Evolutionary conservation across 2,113 vertebrate genomes (phyloP).

Genomic region (Thinocorus orbignyianus): DNA sequence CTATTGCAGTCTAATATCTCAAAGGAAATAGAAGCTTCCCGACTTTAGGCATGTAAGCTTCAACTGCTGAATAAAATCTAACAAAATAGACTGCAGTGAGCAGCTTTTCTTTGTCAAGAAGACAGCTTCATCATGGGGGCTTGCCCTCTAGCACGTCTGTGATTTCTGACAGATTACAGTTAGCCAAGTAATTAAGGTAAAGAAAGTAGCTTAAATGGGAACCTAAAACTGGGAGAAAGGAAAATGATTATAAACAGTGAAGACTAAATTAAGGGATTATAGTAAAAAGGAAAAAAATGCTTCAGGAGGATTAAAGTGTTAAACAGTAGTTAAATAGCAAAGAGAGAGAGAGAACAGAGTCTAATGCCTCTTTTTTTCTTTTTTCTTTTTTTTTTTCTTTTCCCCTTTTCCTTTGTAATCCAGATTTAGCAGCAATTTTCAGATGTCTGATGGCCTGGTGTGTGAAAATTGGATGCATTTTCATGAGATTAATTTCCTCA

Average conservation of each 20-base stretch:
- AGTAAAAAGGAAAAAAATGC: background rate
- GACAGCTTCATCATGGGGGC: background rate
- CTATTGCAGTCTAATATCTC: background rate
- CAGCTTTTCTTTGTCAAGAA: background rate
- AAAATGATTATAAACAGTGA: slow-evolving; percentile 5
- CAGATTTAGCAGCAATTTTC: slow-evolving; percentile 21
- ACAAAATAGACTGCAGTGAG: background rate
- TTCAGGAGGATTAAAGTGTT: slow-evolving; percentile 43
- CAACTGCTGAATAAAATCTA: background rate
- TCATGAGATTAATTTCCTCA: slow-evolving; percentile 15
- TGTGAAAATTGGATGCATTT: slow-evolving; percentile 19
- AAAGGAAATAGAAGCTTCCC: background rate
- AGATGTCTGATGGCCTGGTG: background rate
- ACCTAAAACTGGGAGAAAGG: slow-evolving; percentile 4
- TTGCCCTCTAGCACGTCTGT: background rate
- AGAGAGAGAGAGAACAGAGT: background rate
- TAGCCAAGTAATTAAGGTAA: slow-evolving; percentile 24
- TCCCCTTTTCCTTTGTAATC: background rate
- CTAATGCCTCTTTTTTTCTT: background rate
- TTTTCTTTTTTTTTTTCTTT: background rate
- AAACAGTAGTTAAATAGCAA: slow-evolving; percentile 31
- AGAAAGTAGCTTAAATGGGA: slow-evolving; percentile 31
- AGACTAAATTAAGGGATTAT: slow-evolving; percentile 7
- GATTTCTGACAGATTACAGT: slow-evolving; percentile 34
- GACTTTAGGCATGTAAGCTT: background rate